Evolutionary conservation across 2,797 vertebrate genomes (phyloP), one percentile per base, ranked within the genome.

Genomic region (Aphelocoma californica): DNA sequence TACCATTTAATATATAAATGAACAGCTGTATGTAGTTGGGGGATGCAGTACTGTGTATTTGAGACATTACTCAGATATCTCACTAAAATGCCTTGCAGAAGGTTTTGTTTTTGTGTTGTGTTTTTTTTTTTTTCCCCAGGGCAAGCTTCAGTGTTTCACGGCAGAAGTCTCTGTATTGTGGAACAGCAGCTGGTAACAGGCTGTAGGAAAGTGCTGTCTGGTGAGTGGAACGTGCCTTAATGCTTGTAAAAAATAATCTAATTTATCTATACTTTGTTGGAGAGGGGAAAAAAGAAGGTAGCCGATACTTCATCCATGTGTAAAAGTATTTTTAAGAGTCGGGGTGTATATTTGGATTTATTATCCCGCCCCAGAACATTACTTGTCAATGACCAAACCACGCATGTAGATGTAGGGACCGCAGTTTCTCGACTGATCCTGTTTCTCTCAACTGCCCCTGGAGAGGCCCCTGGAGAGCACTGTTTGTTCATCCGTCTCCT

Each of bases 391-490:
- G 4, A 65, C 25, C n/a, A 15, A 40, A 38, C 40, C 2, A 60
- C n/a, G 4, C 0, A 6, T 1, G 6, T 0, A 14, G 25, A 7
- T 4, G 40, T 2, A 32, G 65, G 48, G 57, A 38, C 44, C 1
- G 2, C 48, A 12, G 3, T 5, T 24, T 14, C 42, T 29, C 47
- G 40, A 6, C 25, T 1, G 74, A 28, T 16, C 6, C 51, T 3
- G 1, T 5, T 51, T 36, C 67, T n/a, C 45, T 21, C 45, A n/a
- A 5, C 26, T 77, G 53, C 77, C 71, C 44, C 3, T 3, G 28
- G 44, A 50, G 66, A 32, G 80, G 53, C 44, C 61, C 67, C 54
- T 6, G 56, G 64, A 47, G 51, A 74, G 50, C 77, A 45, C 38
- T 11, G 50, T 47, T 57, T 61, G 15, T 18, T 44, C 67, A 54